A percentile compares a stretch with the other conserved stretches of the same genome.
Conservation (phyloP, 2,113 vertebrate species). For the Tonatia bakeri region DNA sequence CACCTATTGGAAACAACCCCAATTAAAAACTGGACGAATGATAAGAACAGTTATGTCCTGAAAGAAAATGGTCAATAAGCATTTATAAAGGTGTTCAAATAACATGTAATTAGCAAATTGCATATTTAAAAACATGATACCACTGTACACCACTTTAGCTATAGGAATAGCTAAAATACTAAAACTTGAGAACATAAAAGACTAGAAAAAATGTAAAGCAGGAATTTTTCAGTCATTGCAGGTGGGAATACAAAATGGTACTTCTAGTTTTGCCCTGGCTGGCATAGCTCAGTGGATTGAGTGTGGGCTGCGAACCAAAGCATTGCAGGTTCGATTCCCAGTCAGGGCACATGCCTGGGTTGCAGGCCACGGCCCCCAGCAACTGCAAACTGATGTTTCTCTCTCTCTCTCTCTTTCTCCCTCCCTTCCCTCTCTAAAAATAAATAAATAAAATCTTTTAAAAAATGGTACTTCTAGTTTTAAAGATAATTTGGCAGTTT, state of each 20-base stretch:
- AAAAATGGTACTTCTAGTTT: background rate
- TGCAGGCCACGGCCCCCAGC: too few relatives aligned
- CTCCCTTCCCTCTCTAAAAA: too few relatives aligned
- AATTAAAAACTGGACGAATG: background rate
- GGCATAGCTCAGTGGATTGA: too few relatives aligned
- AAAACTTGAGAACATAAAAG: background rate
- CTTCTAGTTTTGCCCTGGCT: background rate
- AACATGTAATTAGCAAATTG: background rate
- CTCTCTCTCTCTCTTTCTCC: too few relatives aligned
- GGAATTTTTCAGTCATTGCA: background rate
- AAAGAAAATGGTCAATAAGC: background rate
- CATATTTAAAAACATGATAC: background rate
- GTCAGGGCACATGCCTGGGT: too few relatives aligned
- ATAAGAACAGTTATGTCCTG: background rate
- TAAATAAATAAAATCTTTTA: too few relatives aligned
- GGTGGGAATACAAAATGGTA: background rate
- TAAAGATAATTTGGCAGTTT: background rate
- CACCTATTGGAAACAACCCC: background rate
- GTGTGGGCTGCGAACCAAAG: too few relatives aligned
- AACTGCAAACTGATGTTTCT: too few relatives aligned
- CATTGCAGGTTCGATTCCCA: too few relatives aligned
- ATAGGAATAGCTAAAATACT: background rate
- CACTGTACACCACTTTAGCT: background rate
- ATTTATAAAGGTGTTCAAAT: background rate
- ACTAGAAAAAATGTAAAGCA: background rate